Evolutionary conservation across 2,113 vertebrate genomes (phyloP).

Genomic region (Ranitomeya imitator): DNA sequence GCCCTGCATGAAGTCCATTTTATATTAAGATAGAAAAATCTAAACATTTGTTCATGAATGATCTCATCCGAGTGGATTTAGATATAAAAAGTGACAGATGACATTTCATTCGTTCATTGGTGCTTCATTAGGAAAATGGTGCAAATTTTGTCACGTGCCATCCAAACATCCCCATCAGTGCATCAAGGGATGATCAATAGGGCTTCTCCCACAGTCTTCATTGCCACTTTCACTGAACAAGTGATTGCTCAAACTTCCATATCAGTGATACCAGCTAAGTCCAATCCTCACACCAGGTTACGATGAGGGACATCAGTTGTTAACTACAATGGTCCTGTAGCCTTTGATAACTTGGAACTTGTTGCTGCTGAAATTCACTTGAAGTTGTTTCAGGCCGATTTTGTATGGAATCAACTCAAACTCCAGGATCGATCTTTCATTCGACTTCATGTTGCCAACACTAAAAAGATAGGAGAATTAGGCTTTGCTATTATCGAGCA

Average conservation of each 20-base stretch:
- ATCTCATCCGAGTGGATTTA: not conserved
- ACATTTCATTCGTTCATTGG: not conserved
- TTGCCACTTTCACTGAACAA: not conserved
- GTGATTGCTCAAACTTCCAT: not conserved
- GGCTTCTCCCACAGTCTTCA: not conserved
- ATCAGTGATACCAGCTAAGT: not conserved
- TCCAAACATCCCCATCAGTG: not conserved
- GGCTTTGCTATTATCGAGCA: not conserved
- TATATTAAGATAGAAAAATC: not conserved
- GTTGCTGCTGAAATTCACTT: conserved; percentile 70
- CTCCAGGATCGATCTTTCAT: conserved; percentile 65
- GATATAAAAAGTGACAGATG: not conserved
- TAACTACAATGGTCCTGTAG: conserved; percentile 62
- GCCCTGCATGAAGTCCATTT: not conserved
- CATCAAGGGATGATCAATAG: not conserved
- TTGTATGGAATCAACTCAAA: conserved; percentile 71
- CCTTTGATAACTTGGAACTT: conserved; percentile 67
- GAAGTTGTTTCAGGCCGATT: conserved; percentile 70
- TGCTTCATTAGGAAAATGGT: not conserved
- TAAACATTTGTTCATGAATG: not conserved
- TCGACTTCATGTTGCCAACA: conserved; percentile 62
- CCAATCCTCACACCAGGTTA: not conserved
- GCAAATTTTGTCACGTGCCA: not conserved
- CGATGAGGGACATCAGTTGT: not conserved
- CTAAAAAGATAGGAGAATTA: conserved; percentile 50